Conservation (phyloP, 2,113 vertebrate genomes). For the Antennarius striatus region DNA sequence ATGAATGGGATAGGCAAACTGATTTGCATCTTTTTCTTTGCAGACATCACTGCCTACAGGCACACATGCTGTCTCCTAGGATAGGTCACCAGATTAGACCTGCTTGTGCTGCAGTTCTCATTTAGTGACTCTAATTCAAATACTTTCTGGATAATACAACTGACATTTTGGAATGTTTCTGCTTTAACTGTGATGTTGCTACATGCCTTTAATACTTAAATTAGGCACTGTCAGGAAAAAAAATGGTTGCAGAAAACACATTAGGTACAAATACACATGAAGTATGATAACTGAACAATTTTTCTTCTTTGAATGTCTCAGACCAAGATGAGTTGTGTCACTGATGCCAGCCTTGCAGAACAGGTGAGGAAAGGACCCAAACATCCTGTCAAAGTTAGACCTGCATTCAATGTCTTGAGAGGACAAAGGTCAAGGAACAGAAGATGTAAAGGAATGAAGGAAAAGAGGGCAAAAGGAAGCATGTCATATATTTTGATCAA, state of each 20-base stretch:
- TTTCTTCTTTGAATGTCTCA: conserved; percentile 25
- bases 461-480: neutral
- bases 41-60: neutral
- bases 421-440: conserved; percentile 20
- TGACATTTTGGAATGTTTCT: too few relatives aligned
- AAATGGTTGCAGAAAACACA: neutral
- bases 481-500: neutral
- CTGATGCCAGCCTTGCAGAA: conserved; percentile 82
- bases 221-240: too few relatives aligned
- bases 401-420: conserved; percentile 83
- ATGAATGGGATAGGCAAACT: neutral
- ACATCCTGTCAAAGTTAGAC: conserved; percentile 78
- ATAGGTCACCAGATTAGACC: neutral
- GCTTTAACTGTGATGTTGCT: too few relatives aligned
- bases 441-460: neutral
- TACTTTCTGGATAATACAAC: neutral
- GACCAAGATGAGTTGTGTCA: conserved; percentile 35
- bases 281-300: neutral
- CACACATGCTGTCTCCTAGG: neutral
- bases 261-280: neutral
- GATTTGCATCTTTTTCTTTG: neutral
- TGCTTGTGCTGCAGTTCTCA: conserved; percentile 3
- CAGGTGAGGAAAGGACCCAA: conserved; percentile 80
- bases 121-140: neutral
- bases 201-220: too few relatives aligned